Percentiles rank a stretch among this genome's conserved stretches.
Evolutionary conservation across 2,797 vertebrate species (phyloP).

Genomic region (Gallirallus australis): DNA sequence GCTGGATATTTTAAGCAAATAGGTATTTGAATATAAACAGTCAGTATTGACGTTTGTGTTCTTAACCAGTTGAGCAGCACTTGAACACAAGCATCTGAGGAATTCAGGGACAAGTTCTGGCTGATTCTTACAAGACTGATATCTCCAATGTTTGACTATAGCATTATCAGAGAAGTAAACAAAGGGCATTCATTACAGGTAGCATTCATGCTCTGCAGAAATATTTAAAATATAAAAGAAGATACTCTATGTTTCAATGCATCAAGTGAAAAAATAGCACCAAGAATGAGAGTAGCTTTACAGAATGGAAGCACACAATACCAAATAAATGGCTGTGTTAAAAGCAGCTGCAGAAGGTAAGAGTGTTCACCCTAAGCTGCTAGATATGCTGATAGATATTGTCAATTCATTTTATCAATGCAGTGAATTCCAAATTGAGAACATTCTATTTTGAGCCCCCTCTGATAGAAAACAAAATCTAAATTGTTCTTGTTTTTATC

Average conservation of each 20-base stretch:
- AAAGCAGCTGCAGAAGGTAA: background rate
- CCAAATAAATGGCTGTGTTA: background rate
- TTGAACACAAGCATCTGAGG: background rate
- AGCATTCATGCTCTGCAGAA: background rate
- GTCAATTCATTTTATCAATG: background rate
- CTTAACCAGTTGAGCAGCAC: background rate
- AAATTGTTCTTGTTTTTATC: background rate
- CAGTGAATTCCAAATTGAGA: background rate
- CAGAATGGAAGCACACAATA: background rate
- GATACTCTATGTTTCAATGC: background rate
- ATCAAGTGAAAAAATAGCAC: background rate
- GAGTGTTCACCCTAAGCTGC: background rate
- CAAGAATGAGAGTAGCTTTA: background rate
- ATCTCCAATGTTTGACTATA: background rate
- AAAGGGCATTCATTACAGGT: background rate
- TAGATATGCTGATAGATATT: background rate
- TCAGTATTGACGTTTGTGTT: background rate
- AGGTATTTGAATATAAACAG: background rate
- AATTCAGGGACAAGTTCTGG: background rate
- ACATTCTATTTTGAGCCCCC: background rate
- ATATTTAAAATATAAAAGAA: background rate
- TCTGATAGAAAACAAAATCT: background rate
- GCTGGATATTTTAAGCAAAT: background rate
- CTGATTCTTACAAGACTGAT: background rate
- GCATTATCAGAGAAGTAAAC: background rate